A percentile compares a stretch with the other conserved stretches of the same genome.
Conservation (phyloP, 2,888 invertebrate genomes). For the Acanthacorydalis orientalis region DNA sequence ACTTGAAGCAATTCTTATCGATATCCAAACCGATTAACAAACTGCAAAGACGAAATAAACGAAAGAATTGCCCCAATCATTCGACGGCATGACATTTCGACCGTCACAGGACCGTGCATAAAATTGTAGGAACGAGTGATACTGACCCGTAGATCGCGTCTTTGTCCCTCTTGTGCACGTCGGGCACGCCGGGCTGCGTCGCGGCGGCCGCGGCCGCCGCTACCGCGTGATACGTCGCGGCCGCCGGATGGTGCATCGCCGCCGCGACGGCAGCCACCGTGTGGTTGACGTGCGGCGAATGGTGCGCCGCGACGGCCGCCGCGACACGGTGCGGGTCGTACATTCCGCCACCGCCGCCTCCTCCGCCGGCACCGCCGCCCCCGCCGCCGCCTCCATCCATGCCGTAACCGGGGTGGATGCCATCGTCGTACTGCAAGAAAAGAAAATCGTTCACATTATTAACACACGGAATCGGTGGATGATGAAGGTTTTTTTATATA, state of each 20-base stretch:
- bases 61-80: too few species aligned
- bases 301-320: slow-evolving; percentile 44
- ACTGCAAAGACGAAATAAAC: too few species aligned
- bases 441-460: background rate
- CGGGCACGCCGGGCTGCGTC: slow-evolving; percentile 61
- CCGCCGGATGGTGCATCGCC: slow-evolving; percentile 62
- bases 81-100: too few species aligned
- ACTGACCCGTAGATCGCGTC: slow-evolving; percentile 98
- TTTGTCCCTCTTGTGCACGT: slow-evolving; percentile 94
- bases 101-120: too few species aligned
- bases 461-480: too few species aligned
- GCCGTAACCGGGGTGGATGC: slow-evolving; percentile 77
- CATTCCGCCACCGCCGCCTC: slow-evolving; percentile 34
- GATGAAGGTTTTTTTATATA: too few species aligned
- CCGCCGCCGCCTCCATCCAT: slow-evolving; percentile 28
- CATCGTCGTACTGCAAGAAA: slow-evolving; percentile 76
- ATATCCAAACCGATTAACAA: too few species aligned
- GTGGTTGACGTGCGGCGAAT: slow-evolving; percentile 68
- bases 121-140: slow-evolving; percentile 3
- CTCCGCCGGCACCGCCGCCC: slow-evolving; percentile 17
- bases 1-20: too few species aligned
- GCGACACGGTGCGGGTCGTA: slow-evolving; percentile 61
- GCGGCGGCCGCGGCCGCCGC: slow-evolving; percentile 42
- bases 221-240: slow-evolving; percentile 46
- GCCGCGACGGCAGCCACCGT: slow-evolving; percentile 40